phyloP scores from a whole-genome alignment of 2,113 vertebrate species.

The Corythoichthys intestinalis region DNA sequence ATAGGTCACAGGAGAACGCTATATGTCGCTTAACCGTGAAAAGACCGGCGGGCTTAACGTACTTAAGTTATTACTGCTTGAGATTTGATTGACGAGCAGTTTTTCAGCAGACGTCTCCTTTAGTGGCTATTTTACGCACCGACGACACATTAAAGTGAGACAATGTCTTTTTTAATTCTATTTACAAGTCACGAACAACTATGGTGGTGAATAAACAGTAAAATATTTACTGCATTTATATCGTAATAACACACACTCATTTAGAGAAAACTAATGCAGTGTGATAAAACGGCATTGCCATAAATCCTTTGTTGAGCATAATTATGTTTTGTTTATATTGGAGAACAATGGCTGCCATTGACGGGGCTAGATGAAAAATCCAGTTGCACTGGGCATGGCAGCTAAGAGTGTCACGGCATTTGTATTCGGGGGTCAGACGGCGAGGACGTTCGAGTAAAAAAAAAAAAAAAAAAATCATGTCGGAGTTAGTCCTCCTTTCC shows the following conservation, averaged over 20 bases:
- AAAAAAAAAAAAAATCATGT: too few species aligned
- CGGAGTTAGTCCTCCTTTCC: too few species aligned
- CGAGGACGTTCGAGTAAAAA: too few species aligned
- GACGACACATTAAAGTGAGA: neutral
- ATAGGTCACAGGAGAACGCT: neutral
- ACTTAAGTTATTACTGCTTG: neutral
- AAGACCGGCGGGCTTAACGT: constrained; percentile 11
- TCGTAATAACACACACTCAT: neutral
- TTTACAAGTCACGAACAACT: neutral
- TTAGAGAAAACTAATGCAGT: neutral
- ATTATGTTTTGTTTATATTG: neutral
- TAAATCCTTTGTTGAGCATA: constrained; percentile 1
- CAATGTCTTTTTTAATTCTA: neutral
- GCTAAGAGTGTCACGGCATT: too few species aligned
- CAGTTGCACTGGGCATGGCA: neutral
- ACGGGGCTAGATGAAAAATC: neutral
- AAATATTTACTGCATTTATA: neutral
- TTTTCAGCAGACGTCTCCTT: neutral
- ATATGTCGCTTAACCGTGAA: neutral
- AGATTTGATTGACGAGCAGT: neutral
- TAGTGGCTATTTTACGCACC: neutral
- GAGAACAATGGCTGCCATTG: neutral
- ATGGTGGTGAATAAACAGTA: neutral
- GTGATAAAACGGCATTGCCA: neutral
- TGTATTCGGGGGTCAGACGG: too few species aligned